phyloP scores from a whole-genome alignment of 1,140 invertebrate genomes.

The Ladona fulva region DNA sequence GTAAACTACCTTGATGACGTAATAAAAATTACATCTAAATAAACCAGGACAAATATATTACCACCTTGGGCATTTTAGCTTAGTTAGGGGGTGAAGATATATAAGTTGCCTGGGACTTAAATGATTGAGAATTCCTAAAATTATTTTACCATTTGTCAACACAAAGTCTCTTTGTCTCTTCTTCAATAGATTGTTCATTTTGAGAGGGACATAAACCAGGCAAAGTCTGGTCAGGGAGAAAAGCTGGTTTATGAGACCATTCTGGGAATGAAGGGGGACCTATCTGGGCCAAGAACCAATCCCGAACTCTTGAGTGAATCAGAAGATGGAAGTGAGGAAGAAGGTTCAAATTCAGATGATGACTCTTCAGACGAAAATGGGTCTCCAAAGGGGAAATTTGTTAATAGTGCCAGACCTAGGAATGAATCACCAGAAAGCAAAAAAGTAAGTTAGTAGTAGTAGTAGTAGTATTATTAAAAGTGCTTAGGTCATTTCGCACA shows the following conservation, averaged over 20 bases:
- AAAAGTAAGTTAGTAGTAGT: slow-evolving; percentile 54
- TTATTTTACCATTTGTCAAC: too few relatives aligned
- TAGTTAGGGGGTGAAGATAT: too few relatives aligned
- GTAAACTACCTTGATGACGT: too few relatives aligned
- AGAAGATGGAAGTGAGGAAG: slow-evolving; percentile 33
- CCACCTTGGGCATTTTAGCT: too few relatives aligned
- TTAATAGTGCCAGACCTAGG: slow-evolving; percentile 60
- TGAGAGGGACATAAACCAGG: slow-evolving; percentile 77
- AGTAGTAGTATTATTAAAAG: too few relatives aligned
- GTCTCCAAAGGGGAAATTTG: slow-evolving; percentile 45
- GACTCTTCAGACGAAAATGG: slow-evolving; percentile 37
- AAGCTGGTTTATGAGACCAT: slow-evolving; percentile 77
- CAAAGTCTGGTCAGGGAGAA: slow-evolving; percentile 61
- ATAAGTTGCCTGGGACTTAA: too few relatives aligned
- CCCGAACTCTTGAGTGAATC: slow-evolving; percentile 34
- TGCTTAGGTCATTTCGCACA: too few relatives aligned
- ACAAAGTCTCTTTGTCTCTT: too few relatives aligned
- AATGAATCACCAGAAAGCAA: slow-evolving; percentile 81
- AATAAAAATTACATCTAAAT: too few relatives aligned
- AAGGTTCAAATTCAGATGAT: slow-evolving; percentile 38
- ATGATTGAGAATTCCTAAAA: too few relatives aligned
- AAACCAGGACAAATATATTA: too few relatives aligned
- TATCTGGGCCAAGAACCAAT: slow-evolving; percentile 55
- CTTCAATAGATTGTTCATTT: slow-evolving; percentile 65
- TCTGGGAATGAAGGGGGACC: slow-evolving; percentile 69